phyloP scores from a whole-genome alignment of 53 echinoderm and acorn worm species.

The Hippasteria phrygiana region DNA sequence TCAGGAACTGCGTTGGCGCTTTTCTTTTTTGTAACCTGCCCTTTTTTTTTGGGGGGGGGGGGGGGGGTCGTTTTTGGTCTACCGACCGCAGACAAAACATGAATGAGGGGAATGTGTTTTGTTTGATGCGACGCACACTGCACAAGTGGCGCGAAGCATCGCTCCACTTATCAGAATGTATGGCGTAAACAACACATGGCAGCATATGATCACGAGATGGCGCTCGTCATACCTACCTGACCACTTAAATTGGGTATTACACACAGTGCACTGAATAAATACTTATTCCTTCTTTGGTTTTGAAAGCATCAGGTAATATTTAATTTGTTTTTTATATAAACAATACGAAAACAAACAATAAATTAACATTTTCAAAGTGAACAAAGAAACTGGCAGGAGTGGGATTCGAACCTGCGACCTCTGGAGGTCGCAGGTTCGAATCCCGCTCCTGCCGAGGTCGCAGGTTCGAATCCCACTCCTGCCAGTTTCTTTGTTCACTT shows the following conservation, averaged over 20 bases:
- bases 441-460: too few relatives aligned
- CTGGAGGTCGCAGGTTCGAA: too few relatives aligned
- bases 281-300: too few relatives aligned
- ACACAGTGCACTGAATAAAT: too few relatives aligned
- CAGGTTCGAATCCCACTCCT: too few relatives aligned
- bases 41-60: neutral
- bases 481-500: too few relatives aligned
- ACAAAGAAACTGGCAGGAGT: neutral
- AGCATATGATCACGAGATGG: conserved; percentile 6
- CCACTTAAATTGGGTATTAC: too few relatives aligned
- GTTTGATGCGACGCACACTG: neutral
- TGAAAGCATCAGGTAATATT: too few relatives aligned
- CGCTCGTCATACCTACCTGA: conserved; percentile 1
- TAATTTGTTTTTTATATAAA: neutral
- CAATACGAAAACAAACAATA: neutral
- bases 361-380: too few relatives aligned
- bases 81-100: conserved; percentile 50
- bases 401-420: too few relatives aligned
- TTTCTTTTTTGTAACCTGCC: conserved; percentile 10
- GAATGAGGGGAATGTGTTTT: neutral
- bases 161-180: neutral
- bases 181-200: neutral
- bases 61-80: neutral
- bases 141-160: too few relatives aligned
- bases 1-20: neutral